Base-by-base conservation (phyloP, 2,113 vertebrate genomes). In the Arizona elegans region DNA sequence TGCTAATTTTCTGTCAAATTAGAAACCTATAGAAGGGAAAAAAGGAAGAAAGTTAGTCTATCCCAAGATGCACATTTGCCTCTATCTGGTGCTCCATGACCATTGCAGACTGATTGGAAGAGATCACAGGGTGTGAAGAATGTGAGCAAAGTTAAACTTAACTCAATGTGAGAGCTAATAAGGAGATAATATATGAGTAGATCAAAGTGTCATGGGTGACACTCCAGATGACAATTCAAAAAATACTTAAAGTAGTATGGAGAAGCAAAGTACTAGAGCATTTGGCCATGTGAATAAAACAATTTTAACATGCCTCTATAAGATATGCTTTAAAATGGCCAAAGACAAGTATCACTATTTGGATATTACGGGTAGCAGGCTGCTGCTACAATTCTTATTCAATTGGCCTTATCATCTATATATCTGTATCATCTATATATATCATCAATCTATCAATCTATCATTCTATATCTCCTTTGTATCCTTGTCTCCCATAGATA, bases 121-220 rank as follows among this genome's bases (percentile, higher is more conserved):
- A 92, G 86, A 87, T 92, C 47, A 87, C 33, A 13, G 86, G 47
- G 56, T 92, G 38, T 87, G 86, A 92, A 92, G 43, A 92, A 92
- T 87, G 43, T 87, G 56, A 29, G 56, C 23, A 59, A 15, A 62
- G 85, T 87, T 38, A 52, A 87, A n/a, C n/a, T n/a, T 62, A 62
- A 53, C 86, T 92, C 56, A 58, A 92, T 81, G 52, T 87, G 29
- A 92, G 56, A 50, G 91, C 43, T 52, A 54, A 87, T 62, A 29
- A 65, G 56, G 33, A 65, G 85, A 52, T 87, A 58, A 92, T 59
- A 87, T 38, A 91, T 86, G 38, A 58, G 91, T 86, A 43, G 53
- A 54, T 91, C 23, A 81, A 92, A 62, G 81, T 87, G 29, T 58
- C 85, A 17, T 29, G 12, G 55, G 4, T 62, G 59, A 29, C 47